These are phyloP conservation scores for Chloropsis hardwickii DNA, from an alignment of 2,113 vertebrate genomes.

Conservation along the genomic window DNA sequence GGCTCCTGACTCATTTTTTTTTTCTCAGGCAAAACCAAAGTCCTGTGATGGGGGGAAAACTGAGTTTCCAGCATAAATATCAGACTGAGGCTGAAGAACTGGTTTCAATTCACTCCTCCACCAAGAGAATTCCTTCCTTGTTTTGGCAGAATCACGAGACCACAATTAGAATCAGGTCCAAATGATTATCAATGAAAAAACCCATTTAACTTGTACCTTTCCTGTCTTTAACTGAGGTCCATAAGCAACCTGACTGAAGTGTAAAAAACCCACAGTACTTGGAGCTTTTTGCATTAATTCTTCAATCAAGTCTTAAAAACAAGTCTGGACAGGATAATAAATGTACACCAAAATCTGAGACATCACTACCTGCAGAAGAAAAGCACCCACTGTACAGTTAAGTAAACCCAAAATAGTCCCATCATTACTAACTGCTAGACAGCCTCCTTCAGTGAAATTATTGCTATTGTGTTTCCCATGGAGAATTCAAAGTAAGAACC, in stretches of 20 bases:
- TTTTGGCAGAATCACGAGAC: not conserved
- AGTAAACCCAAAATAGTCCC: not conserved
- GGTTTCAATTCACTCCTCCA: not conserved
- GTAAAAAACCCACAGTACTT: not conserved
- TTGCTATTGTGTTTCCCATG: constrained; percentile 27
- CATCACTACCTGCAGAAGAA: not conserved
- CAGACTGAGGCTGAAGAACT: not conserved
- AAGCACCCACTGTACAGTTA: not conserved
- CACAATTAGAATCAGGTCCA: not conserved
- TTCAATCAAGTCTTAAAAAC: not conserved
- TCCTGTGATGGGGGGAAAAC: not conserved
- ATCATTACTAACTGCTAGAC: not conserved
- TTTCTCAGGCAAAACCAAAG: not conserved
- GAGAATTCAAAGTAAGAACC: constrained; percentile 38
- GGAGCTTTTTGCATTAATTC: not conserved
- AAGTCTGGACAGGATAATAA: not conserved
- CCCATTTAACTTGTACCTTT: not conserved
- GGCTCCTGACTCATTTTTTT: not conserved
- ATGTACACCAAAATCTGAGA: not conserved
- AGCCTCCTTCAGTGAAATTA: constrained; percentile 1
- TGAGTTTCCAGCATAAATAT: not conserved
- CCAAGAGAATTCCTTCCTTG: not conserved
- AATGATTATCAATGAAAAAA: not conserved
- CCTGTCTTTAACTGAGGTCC: not conserved
- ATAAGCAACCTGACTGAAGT: not conserved